These are phyloP conservation scores for Lycaon pictus DNA, from an alignment of 2,113 vertebrate species.

Conservation along the genomic window DNA sequence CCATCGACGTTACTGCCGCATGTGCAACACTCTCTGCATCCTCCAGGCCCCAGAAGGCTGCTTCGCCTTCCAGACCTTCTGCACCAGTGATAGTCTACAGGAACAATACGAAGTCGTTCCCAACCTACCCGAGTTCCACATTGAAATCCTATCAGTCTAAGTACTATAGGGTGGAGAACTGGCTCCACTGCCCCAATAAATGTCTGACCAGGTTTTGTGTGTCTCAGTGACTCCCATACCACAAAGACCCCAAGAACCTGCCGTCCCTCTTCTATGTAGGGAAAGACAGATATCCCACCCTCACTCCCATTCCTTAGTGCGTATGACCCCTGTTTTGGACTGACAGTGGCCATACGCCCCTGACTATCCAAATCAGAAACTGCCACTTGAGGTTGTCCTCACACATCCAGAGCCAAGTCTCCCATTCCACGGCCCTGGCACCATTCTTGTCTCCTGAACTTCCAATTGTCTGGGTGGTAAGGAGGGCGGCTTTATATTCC, in stretches of 20 bases:
- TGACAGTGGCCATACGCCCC: background rate
- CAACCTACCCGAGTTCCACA: conserved; percentile 47
- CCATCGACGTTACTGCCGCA: background rate
- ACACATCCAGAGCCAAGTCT: background rate
- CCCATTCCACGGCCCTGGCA: background rate
- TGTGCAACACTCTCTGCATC: background rate
- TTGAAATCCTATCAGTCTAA: conserved; percentile 50
- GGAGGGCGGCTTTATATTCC: background rate
- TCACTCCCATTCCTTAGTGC: background rate
- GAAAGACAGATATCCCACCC: background rate
- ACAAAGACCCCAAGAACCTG: background rate
- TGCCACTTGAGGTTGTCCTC: background rate
- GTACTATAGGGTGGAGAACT: background rate
- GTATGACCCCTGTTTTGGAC: background rate
- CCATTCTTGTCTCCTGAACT: background rate
- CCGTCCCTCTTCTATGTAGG: background rate
- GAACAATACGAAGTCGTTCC: background rate
- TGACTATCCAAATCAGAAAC: background rate
- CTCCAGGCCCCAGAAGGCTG: background rate
- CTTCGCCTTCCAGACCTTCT: background rate
- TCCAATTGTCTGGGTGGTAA: background rate
- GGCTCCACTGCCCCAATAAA: conserved; percentile 59
- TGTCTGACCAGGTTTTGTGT: conserved; percentile 9
- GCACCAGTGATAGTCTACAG: background rate
- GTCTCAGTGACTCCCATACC: background rate